Conservation (phyloP, 2,113 vertebrate species). For the Petroica traversi region DNA sequence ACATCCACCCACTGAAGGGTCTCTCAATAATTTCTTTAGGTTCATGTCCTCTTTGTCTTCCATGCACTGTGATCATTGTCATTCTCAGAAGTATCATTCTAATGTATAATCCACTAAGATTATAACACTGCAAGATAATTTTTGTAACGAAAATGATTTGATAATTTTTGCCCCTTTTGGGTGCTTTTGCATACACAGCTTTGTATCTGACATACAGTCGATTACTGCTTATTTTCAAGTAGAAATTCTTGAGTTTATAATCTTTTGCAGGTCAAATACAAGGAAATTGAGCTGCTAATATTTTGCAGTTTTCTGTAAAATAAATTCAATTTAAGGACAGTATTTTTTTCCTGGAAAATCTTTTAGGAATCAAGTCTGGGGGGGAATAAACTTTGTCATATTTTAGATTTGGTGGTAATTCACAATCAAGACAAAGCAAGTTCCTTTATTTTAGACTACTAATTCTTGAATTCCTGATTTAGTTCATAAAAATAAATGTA, state of each 20-base stretch:
- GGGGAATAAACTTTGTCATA: not conserved
- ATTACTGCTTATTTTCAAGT: not conserved
- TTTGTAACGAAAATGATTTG: not conserved
- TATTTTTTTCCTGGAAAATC: not conserved
- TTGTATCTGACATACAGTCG: not conserved
- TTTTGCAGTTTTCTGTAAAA: not conserved
- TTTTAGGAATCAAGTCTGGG: not conserved
- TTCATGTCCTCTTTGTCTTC: conserved; percentile 1
- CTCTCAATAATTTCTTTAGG: not conserved
- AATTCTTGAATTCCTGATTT: not conserved
- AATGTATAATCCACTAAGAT: not conserved
- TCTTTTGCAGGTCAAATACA: not conserved
- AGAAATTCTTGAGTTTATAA: not conserved
- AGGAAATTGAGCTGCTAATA: not conserved
- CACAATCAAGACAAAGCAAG: not conserved
- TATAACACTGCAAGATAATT: not conserved
- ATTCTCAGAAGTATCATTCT: conserved; percentile 27
- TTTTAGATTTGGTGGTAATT: not conserved
- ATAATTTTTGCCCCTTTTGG: not conserved
- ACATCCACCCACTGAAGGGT: not conserved
- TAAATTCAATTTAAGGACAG: not conserved
- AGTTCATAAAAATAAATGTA: not conserved
- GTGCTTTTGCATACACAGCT: not conserved
- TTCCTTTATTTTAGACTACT: not conserved
- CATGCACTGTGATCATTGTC: not conserved